Base-by-base conservation (phyloP, 2,797 vertebrate species). In the Cercopithecus mitis region DNA sequence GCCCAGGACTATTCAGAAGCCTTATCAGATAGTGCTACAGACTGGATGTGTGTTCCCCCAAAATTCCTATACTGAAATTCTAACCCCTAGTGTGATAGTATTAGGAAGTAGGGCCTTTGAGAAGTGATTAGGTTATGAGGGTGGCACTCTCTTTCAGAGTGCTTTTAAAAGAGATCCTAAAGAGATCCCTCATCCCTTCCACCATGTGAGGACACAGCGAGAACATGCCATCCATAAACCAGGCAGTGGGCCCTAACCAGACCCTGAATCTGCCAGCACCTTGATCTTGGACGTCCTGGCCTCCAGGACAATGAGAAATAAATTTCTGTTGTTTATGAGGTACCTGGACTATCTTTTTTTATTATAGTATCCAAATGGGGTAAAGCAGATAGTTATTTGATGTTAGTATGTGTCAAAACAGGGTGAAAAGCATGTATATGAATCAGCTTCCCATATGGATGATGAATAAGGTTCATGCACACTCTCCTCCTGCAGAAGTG, bases 391-490 rank as follows among this genome's bases (percentile, higher is more conserved):
- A 33, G 43, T 33, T 67, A 5, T 57, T 24, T 67, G 39, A 24
- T 6, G n/a, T 22, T 45, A 19, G 19, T 33, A 0, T 12, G 27
- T 30, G 25, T 79, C 45, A 30, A 75, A 36, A 58, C 64, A 41
- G 22, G 36, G 24, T 7, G 39, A n/a, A 58, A 17, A 30, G 24
- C 33, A 2, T 10, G 43, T 7, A 1, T 10, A 0, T 22, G 11
- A 61, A 79, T n/a, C 36, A 27, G 1, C 25, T 45, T 24, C 47
- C 33, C 22, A 64, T 5, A 11, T 2, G 58, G 47, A 11, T 20
- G 12, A 36, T 7, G 30, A 43, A 13, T 0, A 8, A 75, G 30
- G 22, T 4, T n/a, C 58, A 4, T 0, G 4, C 1, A 2, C 2
- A 4, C 5, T 36, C 39, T 79, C 30, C 10, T 2, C 36, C 33